phyloP scores from a whole-genome alignment of 2,113 vertebrate genomes.

The Apteryx owenii region DNA sequence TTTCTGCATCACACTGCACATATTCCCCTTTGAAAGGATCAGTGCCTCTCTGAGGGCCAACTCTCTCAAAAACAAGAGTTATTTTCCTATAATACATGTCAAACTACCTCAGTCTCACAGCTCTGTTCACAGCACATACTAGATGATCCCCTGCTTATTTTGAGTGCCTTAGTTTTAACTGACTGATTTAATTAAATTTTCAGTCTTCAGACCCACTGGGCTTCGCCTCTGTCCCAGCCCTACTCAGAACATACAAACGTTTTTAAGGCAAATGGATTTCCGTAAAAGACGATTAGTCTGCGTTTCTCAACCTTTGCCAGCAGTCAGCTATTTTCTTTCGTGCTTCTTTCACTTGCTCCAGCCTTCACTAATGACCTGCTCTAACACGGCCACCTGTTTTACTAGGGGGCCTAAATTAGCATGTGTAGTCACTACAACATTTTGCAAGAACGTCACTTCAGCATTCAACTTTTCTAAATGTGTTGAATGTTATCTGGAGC shows the following conservation, averaged over 20 bases:
- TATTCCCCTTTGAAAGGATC: neutral
- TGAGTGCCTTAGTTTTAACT: neutral
- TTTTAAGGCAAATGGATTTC: neutral
- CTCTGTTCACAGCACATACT: neutral
- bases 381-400: neutral
- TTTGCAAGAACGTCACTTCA: neutral
- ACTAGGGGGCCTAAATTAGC: neutral
- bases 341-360: neutral
- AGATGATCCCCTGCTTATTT: neutral
- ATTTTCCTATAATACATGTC: neutral
- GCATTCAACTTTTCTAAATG: neutral
- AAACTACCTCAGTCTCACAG: neutral
- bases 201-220: neutral
- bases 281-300: neutral
- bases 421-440: neutral
- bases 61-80: neutral
- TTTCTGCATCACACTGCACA: neutral
- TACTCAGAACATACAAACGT: neutral
- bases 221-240: neutral
- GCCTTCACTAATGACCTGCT: neutral
- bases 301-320: neutral
- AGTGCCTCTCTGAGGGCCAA: neutral
- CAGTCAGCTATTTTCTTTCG: neutral
- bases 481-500: neutral
- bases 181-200: neutral